Evolutionary conservation across 2,888 invertebrate genomes (phyloP), one percentile per base, ranked within the genome.

Genomic region (Melolontha melolontha): DNA sequence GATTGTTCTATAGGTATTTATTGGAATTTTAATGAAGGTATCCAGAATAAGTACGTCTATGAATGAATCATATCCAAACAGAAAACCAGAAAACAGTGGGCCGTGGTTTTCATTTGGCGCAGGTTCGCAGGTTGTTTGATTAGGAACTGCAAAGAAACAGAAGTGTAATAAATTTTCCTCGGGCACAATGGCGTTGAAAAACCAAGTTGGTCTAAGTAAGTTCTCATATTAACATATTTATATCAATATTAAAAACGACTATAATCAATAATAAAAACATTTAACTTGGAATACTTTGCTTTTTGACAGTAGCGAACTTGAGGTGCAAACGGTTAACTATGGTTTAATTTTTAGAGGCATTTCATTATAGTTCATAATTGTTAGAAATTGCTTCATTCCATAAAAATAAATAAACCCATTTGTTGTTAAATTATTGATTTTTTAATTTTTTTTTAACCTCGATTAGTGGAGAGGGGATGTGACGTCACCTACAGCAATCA

Each of bases 191-290:
- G 93, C 94, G 86, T 87, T 94, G 81, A 94, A 94, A 88, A 90
- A 89, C 82, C 89, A 91, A 83, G 94, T 94, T 81, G 94, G 94
- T 74, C 92, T 92, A 87, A 94, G 94, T 94, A 85, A 93, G 93
- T 92, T 80, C 1, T 34, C 6, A 5, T 34, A 6, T 34, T 6
- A 5, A 6, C 6, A 34, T 34, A 34, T 34, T 34, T 34, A 4
- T 29, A 5, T 6, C 27, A 42, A 29, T 47, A 1, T 17, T 17
- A 52, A 7, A 6, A 5, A 16, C 22, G 22, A 22, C 4, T 22
- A 16, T 17, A 17, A 52, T 29, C 29, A 10, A 52, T 12, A 22
- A 52, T 34, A 34, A 34, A 34, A 6, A 4, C 7, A 39, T 55
- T 11, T 34, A 55, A 55, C 14, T 12, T 55, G n/a, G 27, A 55